These are phyloP conservation scores for Drosophila chauvacae DNA, from an alignment of 1,140 invertebrate species.

Conservation along the genomic window DNA sequence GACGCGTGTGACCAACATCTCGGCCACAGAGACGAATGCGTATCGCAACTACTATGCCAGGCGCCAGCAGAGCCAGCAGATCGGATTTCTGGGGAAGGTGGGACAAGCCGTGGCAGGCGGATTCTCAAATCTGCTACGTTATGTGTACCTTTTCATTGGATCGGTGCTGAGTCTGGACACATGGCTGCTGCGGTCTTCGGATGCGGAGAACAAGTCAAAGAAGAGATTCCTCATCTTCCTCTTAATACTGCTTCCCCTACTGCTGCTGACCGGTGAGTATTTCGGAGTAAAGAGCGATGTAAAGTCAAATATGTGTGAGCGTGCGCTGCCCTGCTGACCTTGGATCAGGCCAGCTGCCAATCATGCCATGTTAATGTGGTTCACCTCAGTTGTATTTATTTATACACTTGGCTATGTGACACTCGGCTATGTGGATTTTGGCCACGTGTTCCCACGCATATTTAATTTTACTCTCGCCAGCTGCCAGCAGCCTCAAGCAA, in stretches of 20 bases:
- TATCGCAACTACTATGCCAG: slow-evolving; percentile 60
- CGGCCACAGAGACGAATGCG: slow-evolving; percentile 45
- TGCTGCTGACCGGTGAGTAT: slow-evolving; percentile 85
- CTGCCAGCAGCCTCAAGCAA: slow-evolving; percentile 1
- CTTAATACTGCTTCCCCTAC: slow-evolving; percentile 85
- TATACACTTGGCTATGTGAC: slow-evolving; percentile 29
- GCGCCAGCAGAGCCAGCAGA: slow-evolving; percentile 33
- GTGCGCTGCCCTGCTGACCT: slow-evolving; percentile 41
- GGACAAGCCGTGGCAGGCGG: slow-evolving; percentile 38
- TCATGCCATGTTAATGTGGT: slow-evolving; percentile 30
- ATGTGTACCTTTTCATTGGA: slow-evolving; percentile 75
- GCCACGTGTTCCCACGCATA: slow-evolving; percentile 35
- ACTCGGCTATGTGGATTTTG: not conserved
- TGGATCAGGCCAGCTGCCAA: slow-evolving; percentile 19
- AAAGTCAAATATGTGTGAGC: slow-evolving; percentile 57
- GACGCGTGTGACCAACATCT: slow-evolving; percentile 50
- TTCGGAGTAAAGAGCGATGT: slow-evolving; percentile 12
- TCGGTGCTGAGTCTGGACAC: slow-evolving; percentile 85
- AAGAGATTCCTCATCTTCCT: slow-evolving; percentile 81
- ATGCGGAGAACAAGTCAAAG: slow-evolving; percentile 67
- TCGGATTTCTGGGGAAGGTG: slow-evolving; percentile 25
- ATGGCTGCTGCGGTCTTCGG: slow-evolving; percentile 83
- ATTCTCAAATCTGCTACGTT: slow-evolving; percentile 57
- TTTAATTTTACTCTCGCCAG: slow-evolving; percentile 43
- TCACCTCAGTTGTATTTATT: slow-evolving; percentile 44